These are phyloP conservation scores for Zoroaster sp. DNA, from an alignment of 53 echinoderm and acorn worm genomes.

Conservation along the genomic window DNA sequence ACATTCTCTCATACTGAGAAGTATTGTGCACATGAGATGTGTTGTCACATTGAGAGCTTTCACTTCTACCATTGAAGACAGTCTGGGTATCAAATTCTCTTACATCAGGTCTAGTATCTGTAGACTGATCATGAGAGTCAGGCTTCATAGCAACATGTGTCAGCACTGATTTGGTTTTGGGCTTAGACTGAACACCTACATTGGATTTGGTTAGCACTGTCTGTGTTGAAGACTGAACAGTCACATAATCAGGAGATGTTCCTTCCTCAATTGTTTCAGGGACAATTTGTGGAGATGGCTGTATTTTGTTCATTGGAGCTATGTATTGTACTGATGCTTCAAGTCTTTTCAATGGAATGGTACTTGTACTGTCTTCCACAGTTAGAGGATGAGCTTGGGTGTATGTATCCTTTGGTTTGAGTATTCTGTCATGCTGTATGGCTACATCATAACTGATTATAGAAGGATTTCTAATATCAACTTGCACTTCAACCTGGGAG, in stretches of 20 bases:
- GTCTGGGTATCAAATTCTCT: conserved; percentile 55
- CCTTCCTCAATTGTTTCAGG: conserved; percentile 25
- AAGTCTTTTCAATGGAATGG: conserved; percentile 15
- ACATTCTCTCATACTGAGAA: conserved; percentile 65
- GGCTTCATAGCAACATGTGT: conserved; percentile 40
- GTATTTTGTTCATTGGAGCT: conserved; percentile 22
- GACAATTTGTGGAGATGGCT: background rate
- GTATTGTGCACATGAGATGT: conserved; percentile 37
- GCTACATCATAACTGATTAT: conserved; percentile 35
- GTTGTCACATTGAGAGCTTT: conserved; percentile 50
- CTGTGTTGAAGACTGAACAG: conserved; percentile 42
- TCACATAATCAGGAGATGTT: conserved; percentile 11
- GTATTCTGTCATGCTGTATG: conserved; percentile 49
- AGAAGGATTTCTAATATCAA: conserved; percentile 23
- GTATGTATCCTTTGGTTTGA: conserved; percentile 27
- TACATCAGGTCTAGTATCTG: conserved; percentile 44
- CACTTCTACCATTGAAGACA: conserved; percentile 9
- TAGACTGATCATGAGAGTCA: conserved; percentile 39
- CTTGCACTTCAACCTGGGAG: conserved; percentile 61
- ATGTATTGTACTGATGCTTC: conserved; percentile 56
- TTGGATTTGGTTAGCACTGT: conserved; percentile 23
- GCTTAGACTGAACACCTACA: conserved; percentile 52
- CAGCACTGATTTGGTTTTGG: conserved; percentile 18
- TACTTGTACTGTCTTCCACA: conserved; percentile 61
- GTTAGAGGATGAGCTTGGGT: conserved; percentile 62